Base-by-base conservation (phyloP, 2,797 vertebrate species). In the Hemibagrus guttatus region DNA sequence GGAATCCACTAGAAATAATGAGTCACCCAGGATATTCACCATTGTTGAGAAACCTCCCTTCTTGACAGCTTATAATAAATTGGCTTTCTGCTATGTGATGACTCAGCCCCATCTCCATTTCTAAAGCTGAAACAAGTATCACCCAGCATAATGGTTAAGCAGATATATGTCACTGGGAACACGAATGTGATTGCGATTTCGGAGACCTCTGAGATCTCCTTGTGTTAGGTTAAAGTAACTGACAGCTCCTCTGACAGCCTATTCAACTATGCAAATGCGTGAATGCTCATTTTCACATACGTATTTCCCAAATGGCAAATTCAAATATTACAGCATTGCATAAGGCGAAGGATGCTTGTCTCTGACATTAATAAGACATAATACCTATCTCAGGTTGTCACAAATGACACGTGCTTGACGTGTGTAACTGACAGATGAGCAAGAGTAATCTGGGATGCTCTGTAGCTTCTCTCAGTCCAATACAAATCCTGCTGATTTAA, bases 221-320 rank as follows among this genome's bases (percentile, higher is more conserved):
- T n/a, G 28, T 80, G 66, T 81, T 61, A 63, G 54, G 28, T 39
- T 54, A 58, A 21, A 84, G 74, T 14, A 68, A 59, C 64, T 84
- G 82, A 69, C 74, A 79, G 86, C 81, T 87, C 42, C 63, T 26
- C 61, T 83, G 46, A 87, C 71, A 78, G 26, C 66, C 14, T 87
- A 59, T 84, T 87, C 68, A 64, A 71, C 56, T 58, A 87, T 87
- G 86, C 75, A 84, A 87, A 84, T 87, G 64, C 8, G 11, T 35
- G 21, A 46, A 31, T 46, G 28, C 76, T 83, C 35, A 64, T 58
- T 68, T 85, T 64, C 8, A 16, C 23, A 63, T 49, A 69, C 21
- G 17, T 63, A 85, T 49, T 72, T 78, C 78, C 63, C 64, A 58
- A 56, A 21, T 86, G 83, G 58, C 46, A 72, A 63, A 31, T 64